Percentiles rank a stretch among this genome's conserved stretches.
Conservation (phyloP, 1,140 invertebrate species). For the Medauroidea extradentata region DNA sequence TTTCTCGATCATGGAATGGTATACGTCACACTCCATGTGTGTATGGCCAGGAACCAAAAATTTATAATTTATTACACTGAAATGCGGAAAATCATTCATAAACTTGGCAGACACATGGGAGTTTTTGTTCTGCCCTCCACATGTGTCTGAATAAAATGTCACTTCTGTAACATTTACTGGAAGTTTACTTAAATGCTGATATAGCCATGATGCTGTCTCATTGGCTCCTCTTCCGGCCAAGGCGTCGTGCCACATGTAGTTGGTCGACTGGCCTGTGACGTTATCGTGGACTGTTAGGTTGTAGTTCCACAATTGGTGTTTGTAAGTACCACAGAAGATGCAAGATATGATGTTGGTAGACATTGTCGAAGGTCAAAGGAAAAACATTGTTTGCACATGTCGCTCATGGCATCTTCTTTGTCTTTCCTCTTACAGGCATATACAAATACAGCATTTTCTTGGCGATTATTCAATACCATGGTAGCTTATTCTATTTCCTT, state of each 20-base stretch:
- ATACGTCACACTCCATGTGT: conserved; percentile 10
- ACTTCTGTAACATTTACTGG: conserved; percentile 13
- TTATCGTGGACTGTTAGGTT: conserved; percentile 39
- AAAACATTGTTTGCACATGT: conserved; percentile 16
- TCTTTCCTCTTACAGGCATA: conserved; percentile 5
- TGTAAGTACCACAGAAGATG: conserved; percentile 34
- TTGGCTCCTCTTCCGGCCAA: conserved; percentile 30
- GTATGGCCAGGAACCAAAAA: conserved; percentile 1
- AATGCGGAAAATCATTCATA: conserved; percentile 12
- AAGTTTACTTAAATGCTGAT: conserved; percentile 23
- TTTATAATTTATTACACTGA: conserved; percentile 1
- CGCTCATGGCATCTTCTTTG: conserved; percentile 7
- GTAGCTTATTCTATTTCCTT: neutral
- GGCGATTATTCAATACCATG: conserved; percentile 2
- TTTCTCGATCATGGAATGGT: conserved; percentile 7
- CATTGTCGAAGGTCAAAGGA: conserved; percentile 38
- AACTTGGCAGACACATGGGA: conserved; percentile 8
- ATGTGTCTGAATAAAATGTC: conserved; percentile 4
- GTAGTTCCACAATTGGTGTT: conserved; percentile 37
- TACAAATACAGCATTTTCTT: conserved; percentile 10
- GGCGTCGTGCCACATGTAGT: conserved; percentile 39
- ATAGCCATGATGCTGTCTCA: conserved; percentile 32
- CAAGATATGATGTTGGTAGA: conserved; percentile 32
- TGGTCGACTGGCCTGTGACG: conserved; percentile 19
- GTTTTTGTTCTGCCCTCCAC: conserved; percentile 20